These are phyloP conservation scores for Bugula neritina DNA, from an alignment of 2,888 invertebrate species.

Conservation along the genomic window DNA sequence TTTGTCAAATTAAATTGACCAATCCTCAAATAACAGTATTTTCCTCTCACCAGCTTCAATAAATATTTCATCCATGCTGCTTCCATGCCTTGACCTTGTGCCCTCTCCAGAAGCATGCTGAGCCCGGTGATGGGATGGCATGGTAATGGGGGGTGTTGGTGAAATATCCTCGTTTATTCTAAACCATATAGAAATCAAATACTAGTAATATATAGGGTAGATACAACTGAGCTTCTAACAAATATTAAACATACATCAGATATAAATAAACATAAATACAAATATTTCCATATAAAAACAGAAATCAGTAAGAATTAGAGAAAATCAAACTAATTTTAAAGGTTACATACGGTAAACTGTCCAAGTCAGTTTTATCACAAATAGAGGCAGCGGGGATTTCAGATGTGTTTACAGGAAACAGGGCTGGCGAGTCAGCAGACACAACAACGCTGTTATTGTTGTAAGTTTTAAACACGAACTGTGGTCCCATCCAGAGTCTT, in stretches of 20 bases:
- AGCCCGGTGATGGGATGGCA: neutral
- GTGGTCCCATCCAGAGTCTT: constrained; percentile 97
- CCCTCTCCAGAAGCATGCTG: neutral
- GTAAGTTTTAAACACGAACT: constrained; percentile 93
- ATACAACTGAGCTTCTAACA: no score
- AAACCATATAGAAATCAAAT: no score
- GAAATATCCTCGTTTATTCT: neutral
- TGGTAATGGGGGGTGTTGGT: constrained; percentile 3
- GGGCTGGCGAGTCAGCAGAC: constrained; percentile 51
- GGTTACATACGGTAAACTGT: constrained; percentile 47
- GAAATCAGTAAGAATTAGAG: no score
- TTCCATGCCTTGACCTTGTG: neutral
- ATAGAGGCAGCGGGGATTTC: constrained; percentile 41
- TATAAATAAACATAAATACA: no score
- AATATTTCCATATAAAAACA: no score
- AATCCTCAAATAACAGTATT: no score
- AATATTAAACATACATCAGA: no score
- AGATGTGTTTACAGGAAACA: constrained; percentile 51
- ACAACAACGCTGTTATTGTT: constrained; percentile 52
- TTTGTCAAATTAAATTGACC: no score
- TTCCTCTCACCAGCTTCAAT: constrained; percentile 25
- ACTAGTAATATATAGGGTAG: no score
- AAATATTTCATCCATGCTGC: neutral
- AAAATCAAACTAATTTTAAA: no score
- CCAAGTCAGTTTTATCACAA: constrained; percentile 51